These are phyloP conservation scores for Thereva nobilitata DNA, from an alignment of 2,888 invertebrate genomes.

Conservation along the genomic window DNA sequence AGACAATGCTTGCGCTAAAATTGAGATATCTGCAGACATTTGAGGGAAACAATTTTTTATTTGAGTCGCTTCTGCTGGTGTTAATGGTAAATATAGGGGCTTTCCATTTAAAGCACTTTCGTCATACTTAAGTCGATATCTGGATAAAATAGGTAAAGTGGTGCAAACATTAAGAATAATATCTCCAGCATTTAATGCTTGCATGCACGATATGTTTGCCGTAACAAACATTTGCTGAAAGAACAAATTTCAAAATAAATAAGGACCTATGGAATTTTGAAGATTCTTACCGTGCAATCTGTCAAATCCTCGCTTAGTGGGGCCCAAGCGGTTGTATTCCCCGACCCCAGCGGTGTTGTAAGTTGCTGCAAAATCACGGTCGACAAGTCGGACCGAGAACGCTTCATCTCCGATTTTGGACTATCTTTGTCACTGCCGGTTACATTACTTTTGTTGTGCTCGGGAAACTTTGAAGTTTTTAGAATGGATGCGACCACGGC, in stretches of 20 bases:
- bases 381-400: conserved; percentile 71
- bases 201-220: conserved; percentile 77
- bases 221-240: conserved; percentile 75
- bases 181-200: conserved; percentile 81
- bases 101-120: conserved; percentile 64
- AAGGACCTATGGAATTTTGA: background rate
- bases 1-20: conserved; percentile 75
- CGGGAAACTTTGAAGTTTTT: conserved; percentile 73
- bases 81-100: conserved; percentile 68
- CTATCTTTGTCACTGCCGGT: conserved; percentile 64
- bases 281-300: conserved; percentile 57
- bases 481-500: conserved; percentile 75
- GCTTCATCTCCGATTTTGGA: conserved; percentile 61
- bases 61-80: conserved; percentile 73
- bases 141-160: conserved; percentile 67
- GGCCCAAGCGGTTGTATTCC: conserved; percentile 59
- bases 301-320: conserved; percentile 58
- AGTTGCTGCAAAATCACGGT: conserved; percentile 74
- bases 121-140: conserved; percentile 62
- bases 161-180: conserved; percentile 81
- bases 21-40: conserved; percentile 83
- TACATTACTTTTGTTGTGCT: conserved; percentile 58
- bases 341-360: conserved; percentile 68
- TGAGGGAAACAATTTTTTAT: conserved; percentile 72
- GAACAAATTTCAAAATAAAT: conserved; percentile 25